Evolutionary conservation across 2,797 vertebrate species (phyloP).

Genomic region (Schizothorax lantsangensis): DNA sequence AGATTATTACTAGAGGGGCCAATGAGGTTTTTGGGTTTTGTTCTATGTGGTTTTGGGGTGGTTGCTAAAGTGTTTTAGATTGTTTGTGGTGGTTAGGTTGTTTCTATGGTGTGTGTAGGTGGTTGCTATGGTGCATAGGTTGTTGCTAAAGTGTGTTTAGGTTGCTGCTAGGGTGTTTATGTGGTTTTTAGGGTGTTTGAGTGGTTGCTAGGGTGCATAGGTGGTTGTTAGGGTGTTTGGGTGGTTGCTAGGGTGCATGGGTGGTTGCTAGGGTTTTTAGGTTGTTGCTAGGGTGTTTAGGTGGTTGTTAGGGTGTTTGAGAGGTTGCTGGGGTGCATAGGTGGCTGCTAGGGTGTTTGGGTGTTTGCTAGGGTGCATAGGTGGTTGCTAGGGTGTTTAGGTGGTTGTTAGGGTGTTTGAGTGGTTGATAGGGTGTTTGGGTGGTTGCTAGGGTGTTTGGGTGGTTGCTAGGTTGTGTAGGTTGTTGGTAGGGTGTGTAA

Average conservation of each 20-base stretch:
- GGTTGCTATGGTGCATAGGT: too few relatives aligned
- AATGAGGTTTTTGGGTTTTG: too few relatives aligned
- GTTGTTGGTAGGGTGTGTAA: neutral
- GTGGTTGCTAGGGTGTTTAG: neutral
- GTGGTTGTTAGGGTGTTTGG: neutral
- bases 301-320: accelerated
- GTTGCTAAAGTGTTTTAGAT: too few relatives aligned
- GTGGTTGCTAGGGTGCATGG: neutral
- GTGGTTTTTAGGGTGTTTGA: too few relatives aligned
- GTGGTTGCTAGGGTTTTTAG: too few relatives aligned
- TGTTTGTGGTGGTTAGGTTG: too few relatives aligned
- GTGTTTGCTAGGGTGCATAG: neutral
- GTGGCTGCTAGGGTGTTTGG: too few relatives aligned
- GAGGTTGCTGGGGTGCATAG: accelerated
- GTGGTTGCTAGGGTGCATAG: neutral
- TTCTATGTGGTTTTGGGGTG: too few relatives aligned
- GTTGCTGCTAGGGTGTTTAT: too few relatives aligned
- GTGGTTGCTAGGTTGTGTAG: neutral
- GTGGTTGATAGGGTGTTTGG: neutral
- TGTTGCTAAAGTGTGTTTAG: too few relatives aligned
- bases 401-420: neutral
- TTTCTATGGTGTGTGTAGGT: too few relatives aligned
- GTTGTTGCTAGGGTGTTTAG: neutral
- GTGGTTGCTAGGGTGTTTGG: neutral
- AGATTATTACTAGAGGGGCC: too few relatives aligned